phyloP scores from a whole-genome alignment of 2,797 vertebrate genomes.

The Sorex maritimensis region DNA sequence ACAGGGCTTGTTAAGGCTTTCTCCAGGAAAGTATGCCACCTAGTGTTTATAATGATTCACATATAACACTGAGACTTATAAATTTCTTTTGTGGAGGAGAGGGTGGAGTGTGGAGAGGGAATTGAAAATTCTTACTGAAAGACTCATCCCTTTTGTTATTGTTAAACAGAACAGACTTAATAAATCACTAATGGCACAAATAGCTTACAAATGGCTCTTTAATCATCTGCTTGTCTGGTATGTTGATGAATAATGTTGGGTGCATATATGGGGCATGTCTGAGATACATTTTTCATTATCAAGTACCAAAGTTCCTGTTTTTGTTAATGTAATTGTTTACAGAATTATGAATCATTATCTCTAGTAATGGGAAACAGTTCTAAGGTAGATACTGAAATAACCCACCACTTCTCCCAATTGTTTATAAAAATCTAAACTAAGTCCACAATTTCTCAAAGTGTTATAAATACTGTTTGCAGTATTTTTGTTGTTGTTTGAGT shows the following conservation, averaged over 20 bases:
- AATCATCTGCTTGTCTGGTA: slow-evolving; percentile 73
- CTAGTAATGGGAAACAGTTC: slow-evolving; percentile 37
- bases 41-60: slow-evolving; percentile 70
- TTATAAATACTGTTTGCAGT: background rate
- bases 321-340: slow-evolving; percentile 50
- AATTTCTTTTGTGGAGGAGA: no score
- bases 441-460: slow-evolving; percentile 43
- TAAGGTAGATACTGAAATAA: slow-evolving; percentile 35
- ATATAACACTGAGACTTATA: background rate
- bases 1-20: background rate
- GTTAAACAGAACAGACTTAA: slow-evolving; percentile 53
- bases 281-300: slow-evolving; percentile 59
- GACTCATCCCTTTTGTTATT: slow-evolving; percentile 39
- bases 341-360: slow-evolving; percentile 64
- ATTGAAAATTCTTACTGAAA: background rate
- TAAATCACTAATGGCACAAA: slow-evolving; percentile 18
- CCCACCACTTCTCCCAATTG: background rate
- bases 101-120: background rate
- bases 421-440: slow-evolving; percentile 57
- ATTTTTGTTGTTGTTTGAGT: no score
- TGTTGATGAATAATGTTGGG: slow-evolving; percentile 63
- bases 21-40: slow-evolving; percentile 81
- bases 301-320: slow-evolving; percentile 50
- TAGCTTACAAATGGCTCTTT: slow-evolving; percentile 69
- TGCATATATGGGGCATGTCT: slow-evolving; percentile 23